A percentile compares a stretch with the other conserved stretches of the same genome.
Evolutionary conservation across 2,113 vertebrate genomes (phyloP).

Genomic region (Macrotus californicus): DNA sequence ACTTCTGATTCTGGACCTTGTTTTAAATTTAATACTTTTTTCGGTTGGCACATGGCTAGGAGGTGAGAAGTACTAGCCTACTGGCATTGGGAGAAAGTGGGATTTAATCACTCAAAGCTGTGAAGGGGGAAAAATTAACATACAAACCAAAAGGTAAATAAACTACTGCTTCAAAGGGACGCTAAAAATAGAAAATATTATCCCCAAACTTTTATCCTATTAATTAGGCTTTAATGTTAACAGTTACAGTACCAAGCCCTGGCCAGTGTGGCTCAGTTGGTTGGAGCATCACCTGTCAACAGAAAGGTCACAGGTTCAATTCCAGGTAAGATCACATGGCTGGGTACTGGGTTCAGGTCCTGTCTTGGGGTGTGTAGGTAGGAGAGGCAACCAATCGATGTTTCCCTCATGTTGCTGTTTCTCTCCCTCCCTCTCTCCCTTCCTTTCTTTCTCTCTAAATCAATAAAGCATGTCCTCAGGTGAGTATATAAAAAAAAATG

Average conservation of each 20-base stretch:
- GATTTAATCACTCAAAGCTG: neutral
- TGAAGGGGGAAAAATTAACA: neutral
- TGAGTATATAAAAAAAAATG: no score
- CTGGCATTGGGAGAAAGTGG: neutral
- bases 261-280: no score
- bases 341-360: no score
- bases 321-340: no score
- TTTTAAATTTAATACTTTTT: neutral
- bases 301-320: no score
- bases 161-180: neutral
- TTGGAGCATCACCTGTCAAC: no score
- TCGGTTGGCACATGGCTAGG: neutral
- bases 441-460: neutral
- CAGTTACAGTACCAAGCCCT: neutral
- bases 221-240: constrained; percentile 1
- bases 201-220: neutral
- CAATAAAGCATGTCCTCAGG: no score
- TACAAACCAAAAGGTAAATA: neutral
- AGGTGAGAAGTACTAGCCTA: neutral
- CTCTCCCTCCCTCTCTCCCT: neutral
- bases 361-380: no score
- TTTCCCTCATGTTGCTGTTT: neutral
- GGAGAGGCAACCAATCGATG: neutral
- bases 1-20: neutral
- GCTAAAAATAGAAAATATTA: neutral